Base-by-base conservation (phyloP, 2,113 vertebrate genomes). In the Bos indicus region DNA sequence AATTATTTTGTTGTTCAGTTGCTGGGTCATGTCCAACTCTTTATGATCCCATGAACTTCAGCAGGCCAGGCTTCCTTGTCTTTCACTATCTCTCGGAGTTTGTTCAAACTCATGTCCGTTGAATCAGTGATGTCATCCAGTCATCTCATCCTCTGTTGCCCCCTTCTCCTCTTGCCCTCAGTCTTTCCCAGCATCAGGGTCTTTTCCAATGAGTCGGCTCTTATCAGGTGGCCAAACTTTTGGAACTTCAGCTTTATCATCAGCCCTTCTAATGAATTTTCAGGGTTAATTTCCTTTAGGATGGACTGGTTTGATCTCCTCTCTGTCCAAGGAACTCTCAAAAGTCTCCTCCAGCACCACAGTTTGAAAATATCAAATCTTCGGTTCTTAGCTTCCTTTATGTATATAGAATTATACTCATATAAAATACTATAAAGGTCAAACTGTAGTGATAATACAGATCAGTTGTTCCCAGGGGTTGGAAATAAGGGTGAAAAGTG, bases 201-300 rank as follows among this genome's bases (percentile, higher is more conserved):
- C 5, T 40, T 40, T 71, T 40, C 67, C 67, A 71, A 40, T 0
- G 5, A 40, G 19, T 23, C 19, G 0, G 9, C n/a, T 36, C 17
- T 40, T 71, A 71, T 23, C 19, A 40, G n/a, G 67, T 40, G 10
- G 9, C 67, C 8, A 71, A 40, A 71, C 9, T 71, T 10, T 36
- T 71, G 10, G 67, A 12, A 71, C n/a, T 40, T 71, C 67, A 71
- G 19, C 19, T 71, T 71, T 71, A 71, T 71, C 67, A 71, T 40
- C 19, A 40, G n/a, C 23, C n/a, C 19, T 71, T 40, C 67, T 19
- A 40, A 2, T 40, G 9, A 36, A 40, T 71, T 71, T 71, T 71
- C 67, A 40, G 10, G 10, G 36, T 71, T 71, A 21, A 12, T 40
- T 71, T 71, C n/a, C 67, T 71, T 40, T 71, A 71, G n/a, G 5